Conservation (phyloP, 2,113 vertebrate genomes). For the Melanerpes formicivorus region DNA sequence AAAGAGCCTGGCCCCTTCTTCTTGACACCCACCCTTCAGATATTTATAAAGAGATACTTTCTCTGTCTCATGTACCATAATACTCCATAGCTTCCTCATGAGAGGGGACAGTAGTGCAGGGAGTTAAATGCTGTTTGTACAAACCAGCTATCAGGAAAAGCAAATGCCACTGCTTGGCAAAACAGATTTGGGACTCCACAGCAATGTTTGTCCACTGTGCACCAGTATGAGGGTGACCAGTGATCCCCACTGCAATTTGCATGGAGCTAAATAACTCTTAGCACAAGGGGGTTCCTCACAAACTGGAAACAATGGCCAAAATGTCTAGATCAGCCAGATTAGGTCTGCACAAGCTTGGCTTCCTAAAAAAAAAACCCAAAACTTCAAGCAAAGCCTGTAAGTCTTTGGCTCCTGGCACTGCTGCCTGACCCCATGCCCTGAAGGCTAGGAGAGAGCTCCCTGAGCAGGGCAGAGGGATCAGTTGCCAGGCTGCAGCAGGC, state of each 20-base stretch:
- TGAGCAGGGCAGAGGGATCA: not conserved
- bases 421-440: not conserved
- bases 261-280: not conserved
- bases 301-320: not conserved
- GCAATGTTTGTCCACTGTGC: not conserved
- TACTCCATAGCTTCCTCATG: fast-evolving
- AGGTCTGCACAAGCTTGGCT: not conserved
- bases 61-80: not conserved
- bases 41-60: not conserved
- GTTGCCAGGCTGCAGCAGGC: not conserved
- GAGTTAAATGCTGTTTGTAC: not conserved
- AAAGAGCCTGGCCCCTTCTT: no score
- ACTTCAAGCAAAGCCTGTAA: not conserved
- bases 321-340: not conserved
- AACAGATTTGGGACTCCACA: not conserved
- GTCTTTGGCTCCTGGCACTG: fast-evolving
- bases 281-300: fast-evolving
- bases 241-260: not conserved
- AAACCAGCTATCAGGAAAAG: not conserved
- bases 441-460: not conserved
- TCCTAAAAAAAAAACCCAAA: not conserved
- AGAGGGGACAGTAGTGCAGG: not conserved
- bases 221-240: not conserved
- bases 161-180: not conserved
- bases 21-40: no score